Conservation (phyloP, 2,113 vertebrate species). For the Pollachius pollachius region DNA sequence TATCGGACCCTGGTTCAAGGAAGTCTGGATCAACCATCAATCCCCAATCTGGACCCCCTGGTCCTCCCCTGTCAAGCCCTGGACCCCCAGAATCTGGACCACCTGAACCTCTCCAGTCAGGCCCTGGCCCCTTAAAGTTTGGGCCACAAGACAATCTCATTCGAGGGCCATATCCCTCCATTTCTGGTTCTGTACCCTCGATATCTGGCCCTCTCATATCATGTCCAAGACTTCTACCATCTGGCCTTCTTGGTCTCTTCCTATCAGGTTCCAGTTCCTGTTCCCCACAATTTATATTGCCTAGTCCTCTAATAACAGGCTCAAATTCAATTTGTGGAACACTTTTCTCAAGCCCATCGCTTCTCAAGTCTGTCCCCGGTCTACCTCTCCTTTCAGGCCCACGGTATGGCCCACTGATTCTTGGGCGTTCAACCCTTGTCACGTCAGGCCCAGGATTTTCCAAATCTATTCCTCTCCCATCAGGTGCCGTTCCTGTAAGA, state of each 20-base stretch:
- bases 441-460: not conserved
- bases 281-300: not conserved
- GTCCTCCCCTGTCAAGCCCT: not conserved
- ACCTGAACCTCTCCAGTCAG: not conserved
- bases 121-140: conserved; percentile 11
- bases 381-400: conserved; percentile 9
- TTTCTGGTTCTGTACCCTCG: too few relatives aligned
- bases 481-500: not conserved
- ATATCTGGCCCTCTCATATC: conserved; percentile 28
- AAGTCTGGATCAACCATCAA: conserved; percentile 1
- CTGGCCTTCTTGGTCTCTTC: conserved; percentile 11
- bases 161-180: conserved; percentile 7
- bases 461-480: not conserved
- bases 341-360: too few relatives aligned
- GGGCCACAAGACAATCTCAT: conserved; percentile 6
- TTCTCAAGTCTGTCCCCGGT: not conserved
- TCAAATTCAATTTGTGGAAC: too few relatives aligned
- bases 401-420: conserved; percentile 6
- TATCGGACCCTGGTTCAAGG: conserved; percentile 18
- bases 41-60: not conserved
- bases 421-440: conserved; percentile 1
- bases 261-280: conserved; percentile 2
- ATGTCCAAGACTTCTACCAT: conserved; percentile 2
- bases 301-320: too few relatives aligned
- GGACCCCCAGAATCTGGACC: not conserved